Evolutionary conservation across 1,140 invertebrate species (phyloP).

Genomic region (Scaptomyza hsui): DNA sequence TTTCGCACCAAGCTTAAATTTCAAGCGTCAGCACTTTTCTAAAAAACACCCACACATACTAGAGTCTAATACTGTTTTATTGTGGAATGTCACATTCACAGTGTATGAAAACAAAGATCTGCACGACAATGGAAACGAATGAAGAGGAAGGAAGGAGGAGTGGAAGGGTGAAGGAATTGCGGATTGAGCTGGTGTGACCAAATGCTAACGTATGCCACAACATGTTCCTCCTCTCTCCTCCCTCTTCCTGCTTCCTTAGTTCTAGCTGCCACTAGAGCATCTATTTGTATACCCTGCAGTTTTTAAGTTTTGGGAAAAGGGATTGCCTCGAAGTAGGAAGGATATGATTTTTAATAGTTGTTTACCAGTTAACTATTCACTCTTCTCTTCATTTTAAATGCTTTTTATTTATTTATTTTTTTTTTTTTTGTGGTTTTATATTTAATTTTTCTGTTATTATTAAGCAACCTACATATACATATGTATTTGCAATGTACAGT

Average conservation of each 20-base stretch:
- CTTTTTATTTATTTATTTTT: too few relatives aligned
- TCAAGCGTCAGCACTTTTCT: constrained; percentile 62
- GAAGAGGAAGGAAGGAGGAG: too few relatives aligned
- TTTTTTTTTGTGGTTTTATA: too few relatives aligned
- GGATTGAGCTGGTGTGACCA: not conserved
- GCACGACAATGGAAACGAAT: constrained; percentile 2
- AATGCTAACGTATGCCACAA: constrained; percentile 25
- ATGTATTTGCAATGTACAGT: too few relatives aligned
- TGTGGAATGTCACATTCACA: constrained; percentile 54
- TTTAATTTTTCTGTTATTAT: too few relatives aligned
- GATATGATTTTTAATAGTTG: too few relatives aligned
- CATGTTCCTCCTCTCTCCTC: not conserved
- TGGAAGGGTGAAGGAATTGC: constrained; percentile 11
- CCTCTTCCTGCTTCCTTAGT: not conserved
- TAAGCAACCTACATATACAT: too few relatives aligned
- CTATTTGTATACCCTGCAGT: not conserved
- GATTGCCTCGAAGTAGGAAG: too few relatives aligned
- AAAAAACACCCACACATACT: constrained; percentile 29
- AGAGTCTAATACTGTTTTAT: not conserved
- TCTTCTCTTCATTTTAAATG: too few relatives aligned
- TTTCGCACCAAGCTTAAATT: constrained; percentile 49
- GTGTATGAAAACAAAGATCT: constrained; percentile 52
- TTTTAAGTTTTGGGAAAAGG: too few relatives aligned
- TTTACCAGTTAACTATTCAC: too few relatives aligned
- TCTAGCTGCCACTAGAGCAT: not conserved